phyloP scores from a whole-genome alignment of 1,140 invertebrate species.

The Ladona fulva region DNA sequence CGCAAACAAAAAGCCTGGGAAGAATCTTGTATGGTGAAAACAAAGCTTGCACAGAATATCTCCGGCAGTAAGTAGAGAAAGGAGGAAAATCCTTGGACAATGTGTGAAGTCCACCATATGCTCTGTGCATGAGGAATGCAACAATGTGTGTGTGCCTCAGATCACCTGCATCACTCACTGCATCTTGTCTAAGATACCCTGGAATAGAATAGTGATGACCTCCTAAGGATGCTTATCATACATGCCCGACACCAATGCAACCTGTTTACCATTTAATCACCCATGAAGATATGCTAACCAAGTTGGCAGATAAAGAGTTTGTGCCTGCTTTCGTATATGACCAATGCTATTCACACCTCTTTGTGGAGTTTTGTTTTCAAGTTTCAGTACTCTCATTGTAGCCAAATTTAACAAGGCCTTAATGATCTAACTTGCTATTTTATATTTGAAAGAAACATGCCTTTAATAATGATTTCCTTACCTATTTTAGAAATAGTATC shows the following conservation, averaged over 20 bases:
- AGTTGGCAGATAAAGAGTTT: not conserved
- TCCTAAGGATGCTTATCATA: not conserved
- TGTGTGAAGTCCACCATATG: not conserved
- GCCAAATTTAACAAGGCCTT: too few relatives aligned
- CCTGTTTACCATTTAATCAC: not conserved
- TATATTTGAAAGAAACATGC: too few relatives aligned
- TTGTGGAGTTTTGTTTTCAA: not conserved
- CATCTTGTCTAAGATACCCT: not conserved
- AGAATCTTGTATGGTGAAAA: constrained; percentile 16
- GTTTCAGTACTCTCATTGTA: too few relatives aligned
- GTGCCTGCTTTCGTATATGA: not conserved
- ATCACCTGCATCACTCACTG: not conserved
- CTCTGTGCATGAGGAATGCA: not conserved
- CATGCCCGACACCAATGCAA: not conserved
- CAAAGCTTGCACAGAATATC: constrained; percentile 23
- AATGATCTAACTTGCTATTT: too few relatives aligned
- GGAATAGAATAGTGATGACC: not conserved
- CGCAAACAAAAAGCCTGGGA: constrained; percentile 21
- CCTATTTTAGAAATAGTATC: too few relatives aligned
- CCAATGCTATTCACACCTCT: not conserved
- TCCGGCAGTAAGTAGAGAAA: constrained; percentile 25
- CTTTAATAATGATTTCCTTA: too few relatives aligned
- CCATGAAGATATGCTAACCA: not conserved
- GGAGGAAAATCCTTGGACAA: not conserved
- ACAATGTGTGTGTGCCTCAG: not conserved